A percentile compares a stretch with the other conserved stretches of the same genome.
phyloP scores from a whole-genome alignment of 2,888 invertebrate species.

The Malachius bipustulatus region DNA sequence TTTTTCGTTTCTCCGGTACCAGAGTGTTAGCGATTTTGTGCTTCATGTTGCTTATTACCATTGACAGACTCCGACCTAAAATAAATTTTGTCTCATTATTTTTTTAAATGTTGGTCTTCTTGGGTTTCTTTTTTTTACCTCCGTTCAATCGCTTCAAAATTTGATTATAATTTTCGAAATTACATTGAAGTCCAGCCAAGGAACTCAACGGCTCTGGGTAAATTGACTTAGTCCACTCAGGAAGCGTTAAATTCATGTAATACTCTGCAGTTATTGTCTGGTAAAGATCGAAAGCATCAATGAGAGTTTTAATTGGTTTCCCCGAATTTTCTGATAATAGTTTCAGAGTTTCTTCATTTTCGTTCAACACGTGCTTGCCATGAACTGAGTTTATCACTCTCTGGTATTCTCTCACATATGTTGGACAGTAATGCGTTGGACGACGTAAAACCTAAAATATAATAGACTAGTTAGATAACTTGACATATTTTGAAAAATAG shows the following conservation, averaged over 20 bases:
- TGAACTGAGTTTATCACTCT: constrained; percentile 23
- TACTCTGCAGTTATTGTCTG: constrained; percentile 32
- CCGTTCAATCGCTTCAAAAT: constrained; percentile 36
- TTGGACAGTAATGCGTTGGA: constrained; percentile 30
- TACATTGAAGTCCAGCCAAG: constrained; percentile 33
- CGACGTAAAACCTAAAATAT: constrained; percentile 30
- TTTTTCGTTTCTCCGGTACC: constrained; percentile 27
- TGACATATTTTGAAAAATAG: no score
- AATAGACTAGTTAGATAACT: no score
- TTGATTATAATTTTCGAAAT: constrained; percentile 32
- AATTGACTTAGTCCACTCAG: constrained; percentile 35
- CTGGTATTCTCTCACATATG: constrained; percentile 27
- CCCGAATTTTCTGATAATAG: constrained; percentile 26
- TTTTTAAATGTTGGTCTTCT: constrained; percentile 1
- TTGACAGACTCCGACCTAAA: constrained; percentile 29
- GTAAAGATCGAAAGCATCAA: constrained; percentile 27
- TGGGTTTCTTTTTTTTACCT: constrained; percentile 30
- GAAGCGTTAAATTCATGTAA: constrained; percentile 32
- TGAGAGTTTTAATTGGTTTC: constrained; percentile 17
- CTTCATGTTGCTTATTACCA: constrained; percentile 26
- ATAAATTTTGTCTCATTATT: constrained; percentile 7
- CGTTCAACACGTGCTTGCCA: constrained; percentile 21
- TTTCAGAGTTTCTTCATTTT: constrained; percentile 21
- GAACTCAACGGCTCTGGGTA: constrained; percentile 30
- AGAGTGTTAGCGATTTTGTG: constrained; percentile 20